phyloP scores from a whole-genome alignment of 2,888 invertebrate genomes.

The Byasa hedistus region DNA sequence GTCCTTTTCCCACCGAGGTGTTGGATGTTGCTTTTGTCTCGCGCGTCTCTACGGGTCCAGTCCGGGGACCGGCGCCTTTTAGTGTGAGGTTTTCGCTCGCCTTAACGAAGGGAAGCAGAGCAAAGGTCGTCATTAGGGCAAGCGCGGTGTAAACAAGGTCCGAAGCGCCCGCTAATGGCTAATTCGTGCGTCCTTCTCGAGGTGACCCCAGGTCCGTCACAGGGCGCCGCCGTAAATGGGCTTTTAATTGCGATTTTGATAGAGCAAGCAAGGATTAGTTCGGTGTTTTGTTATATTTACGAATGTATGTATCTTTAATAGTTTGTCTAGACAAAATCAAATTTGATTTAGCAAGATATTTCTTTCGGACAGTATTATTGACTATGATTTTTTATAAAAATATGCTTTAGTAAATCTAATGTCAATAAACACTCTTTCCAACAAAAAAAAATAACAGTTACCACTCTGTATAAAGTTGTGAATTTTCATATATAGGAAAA shows the following conservation, averaged over 20 bases:
- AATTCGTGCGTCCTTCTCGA: slow-evolving; percentile 77
- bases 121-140: slow-evolving; percentile 81
- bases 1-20: slow-evolving; percentile 62
- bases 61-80: slow-evolving; percentile 74
- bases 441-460: no score
- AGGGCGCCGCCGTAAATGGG: slow-evolving; percentile 70
- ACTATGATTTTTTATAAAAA: no score
- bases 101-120: slow-evolving; percentile 81
- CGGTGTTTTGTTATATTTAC: slow-evolving; percentile 16
- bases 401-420: no score
- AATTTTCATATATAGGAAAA: no score
- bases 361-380: neutral
- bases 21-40: slow-evolving; percentile 59
- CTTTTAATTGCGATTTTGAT: slow-evolving; percentile 79
- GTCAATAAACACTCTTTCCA: no score
- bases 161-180: slow-evolving; percentile 80
- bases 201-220: slow-evolving; percentile 75
- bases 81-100: slow-evolving; percentile 79
- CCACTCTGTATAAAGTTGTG: no score
- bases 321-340: neutral
- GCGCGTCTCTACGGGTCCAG: slow-evolving; percentile 68
- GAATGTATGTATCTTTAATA: slow-evolving; percentile 5
- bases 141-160: slow-evolving; percentile 80
- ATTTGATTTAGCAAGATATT: neutral
- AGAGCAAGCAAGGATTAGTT: slow-evolving; percentile 71